Conservation (phyloP, 2,113 vertebrate species). For the Caretta caretta region DNA sequence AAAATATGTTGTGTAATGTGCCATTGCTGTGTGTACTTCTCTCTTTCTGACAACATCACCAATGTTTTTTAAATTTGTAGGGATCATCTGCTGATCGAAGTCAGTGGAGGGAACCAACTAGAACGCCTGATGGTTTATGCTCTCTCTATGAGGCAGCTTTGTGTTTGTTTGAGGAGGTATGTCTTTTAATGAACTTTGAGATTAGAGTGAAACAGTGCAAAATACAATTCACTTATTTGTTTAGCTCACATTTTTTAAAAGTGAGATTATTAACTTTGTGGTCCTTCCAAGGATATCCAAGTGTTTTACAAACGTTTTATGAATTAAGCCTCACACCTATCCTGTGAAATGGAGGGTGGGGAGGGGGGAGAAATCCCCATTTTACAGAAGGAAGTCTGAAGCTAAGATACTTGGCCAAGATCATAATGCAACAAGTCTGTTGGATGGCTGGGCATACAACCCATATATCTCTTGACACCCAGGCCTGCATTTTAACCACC, state of each 20-base stretch:
- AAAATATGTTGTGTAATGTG: neutral
- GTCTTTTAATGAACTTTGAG: slow-evolving; percentile 1
- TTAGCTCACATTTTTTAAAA: slow-evolving; percentile 1
- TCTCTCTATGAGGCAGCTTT: slow-evolving; percentile 94
- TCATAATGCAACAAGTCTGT: neutral
- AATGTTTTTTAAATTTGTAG: slow-evolving; percentile 75
- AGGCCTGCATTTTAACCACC: neutral
- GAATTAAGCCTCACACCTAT: neutral
- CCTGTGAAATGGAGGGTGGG: neutral
- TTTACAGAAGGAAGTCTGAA: neutral
- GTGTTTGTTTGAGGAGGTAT: slow-evolving; percentile 96
- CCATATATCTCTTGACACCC: neutral
- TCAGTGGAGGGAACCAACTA: slow-evolving; percentile 96
- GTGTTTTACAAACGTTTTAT: neutral
- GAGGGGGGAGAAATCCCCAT: neutral
- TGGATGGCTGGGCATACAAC: neutral
- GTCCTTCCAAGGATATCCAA: neutral
- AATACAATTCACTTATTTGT: no score
- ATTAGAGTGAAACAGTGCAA: neutral
- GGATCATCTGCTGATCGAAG: slow-evolving; percentile 95
- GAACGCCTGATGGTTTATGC: slow-evolving; percentile 91
- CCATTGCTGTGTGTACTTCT: neutral
- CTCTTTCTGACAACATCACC: slow-evolving; percentile 30
- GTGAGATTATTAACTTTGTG: neutral
- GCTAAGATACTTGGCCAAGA: neutral